Evolutionary conservation across 2,888 invertebrate species (phyloP).

Genomic region (Anarsia innoxiella): DNA sequence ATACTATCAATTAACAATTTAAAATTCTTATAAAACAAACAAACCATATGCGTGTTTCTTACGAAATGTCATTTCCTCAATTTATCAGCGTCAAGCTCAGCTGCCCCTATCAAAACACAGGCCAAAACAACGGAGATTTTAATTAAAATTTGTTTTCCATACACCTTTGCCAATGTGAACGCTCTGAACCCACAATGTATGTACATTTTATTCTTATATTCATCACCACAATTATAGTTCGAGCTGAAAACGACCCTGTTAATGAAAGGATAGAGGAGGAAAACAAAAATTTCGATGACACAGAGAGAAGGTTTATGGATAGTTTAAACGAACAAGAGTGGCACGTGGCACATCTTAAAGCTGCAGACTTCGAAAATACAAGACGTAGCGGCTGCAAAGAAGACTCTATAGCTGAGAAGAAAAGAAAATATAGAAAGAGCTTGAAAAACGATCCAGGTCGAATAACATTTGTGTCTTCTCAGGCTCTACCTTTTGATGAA

Average conservation of each 20-base stretch:
- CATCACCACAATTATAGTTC: slow-evolving; percentile 16
- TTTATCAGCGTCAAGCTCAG: slow-evolving; percentile 17
- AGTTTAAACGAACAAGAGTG: slow-evolving; percentile 36
- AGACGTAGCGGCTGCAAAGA: slow-evolving; percentile 26
- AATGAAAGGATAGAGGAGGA: slow-evolving; percentile 8
- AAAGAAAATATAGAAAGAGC: slow-evolving; percentile 32
- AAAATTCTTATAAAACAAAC: no score
- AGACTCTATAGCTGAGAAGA: slow-evolving; percentile 35
- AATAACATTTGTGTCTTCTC: slow-evolving; percentile 40
- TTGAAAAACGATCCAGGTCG: slow-evolving; percentile 36
- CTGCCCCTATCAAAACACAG: slow-evolving; percentile 21
- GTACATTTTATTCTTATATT: slow-evolving; percentile 9
- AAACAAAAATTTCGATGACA: slow-evolving; percentile 12
- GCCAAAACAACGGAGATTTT: slow-evolving; percentile 11
- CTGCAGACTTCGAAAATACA: slow-evolving; percentile 23
- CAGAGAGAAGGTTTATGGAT: slow-evolving; percentile 30
- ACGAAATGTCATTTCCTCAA: no score
- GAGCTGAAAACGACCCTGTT: slow-evolving; percentile 18
- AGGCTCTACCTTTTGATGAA: slow-evolving; percentile 29
- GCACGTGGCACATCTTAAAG: slow-evolving; percentile 41
- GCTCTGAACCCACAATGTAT: slow-evolving; percentile 17
- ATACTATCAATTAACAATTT: no score
- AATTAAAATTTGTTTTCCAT: slow-evolving; percentile 21
- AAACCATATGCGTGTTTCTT: no score
- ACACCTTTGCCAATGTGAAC: slow-evolving; percentile 16